Conservation (phyloP, 2,888 invertebrate genomes). For the Phalera bucephala region DNA sequence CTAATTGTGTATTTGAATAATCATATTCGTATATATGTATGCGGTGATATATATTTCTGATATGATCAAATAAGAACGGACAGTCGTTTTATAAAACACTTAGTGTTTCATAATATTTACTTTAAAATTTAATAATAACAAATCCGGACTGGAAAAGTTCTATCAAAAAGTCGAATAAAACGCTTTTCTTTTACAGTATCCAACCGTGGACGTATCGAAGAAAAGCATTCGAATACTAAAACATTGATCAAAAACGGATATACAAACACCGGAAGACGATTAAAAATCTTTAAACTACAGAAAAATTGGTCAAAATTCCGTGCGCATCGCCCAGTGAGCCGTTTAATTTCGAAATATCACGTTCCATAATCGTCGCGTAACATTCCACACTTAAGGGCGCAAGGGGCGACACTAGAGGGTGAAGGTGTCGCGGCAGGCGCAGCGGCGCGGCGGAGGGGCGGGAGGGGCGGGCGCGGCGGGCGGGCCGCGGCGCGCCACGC, state of each 20-base stretch:
- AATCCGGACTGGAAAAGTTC: not conserved
- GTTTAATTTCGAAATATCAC: not conserved
- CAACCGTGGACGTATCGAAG: too few species aligned
- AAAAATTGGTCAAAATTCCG: conserved; percentile 45
- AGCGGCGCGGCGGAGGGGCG: too few species aligned
- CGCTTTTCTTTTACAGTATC: not conserved
- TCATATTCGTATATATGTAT: not conserved
- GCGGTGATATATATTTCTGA: conserved; percentile 11
- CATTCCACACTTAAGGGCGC: too few species aligned
- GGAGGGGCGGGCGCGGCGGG: not conserved
- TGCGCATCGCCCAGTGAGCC: not conserved
- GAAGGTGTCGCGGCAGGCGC: too few species aligned
- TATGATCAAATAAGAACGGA: conserved; percentile 24
- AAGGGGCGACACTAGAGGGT: too few species aligned
- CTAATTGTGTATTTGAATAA: not conserved
- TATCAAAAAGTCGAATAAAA: not conserved
- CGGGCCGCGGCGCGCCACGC: not conserved
- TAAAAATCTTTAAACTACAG: conserved; percentile 30
- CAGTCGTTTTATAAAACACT: conserved; percentile 7
- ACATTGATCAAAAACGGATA: conserved; percentile 9
- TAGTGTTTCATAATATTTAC: too few species aligned
- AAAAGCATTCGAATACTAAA: conserved; percentile 4
- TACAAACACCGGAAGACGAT: conserved; percentile 43
- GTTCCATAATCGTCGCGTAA: not conserved
- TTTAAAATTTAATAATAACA: not conserved